A percentile compares a stretch with the other conserved stretches of the same genome.
phyloP scores from a whole-genome alignment of 2,797 vertebrate genomes.

The Sebastes matsubarae region DNA sequence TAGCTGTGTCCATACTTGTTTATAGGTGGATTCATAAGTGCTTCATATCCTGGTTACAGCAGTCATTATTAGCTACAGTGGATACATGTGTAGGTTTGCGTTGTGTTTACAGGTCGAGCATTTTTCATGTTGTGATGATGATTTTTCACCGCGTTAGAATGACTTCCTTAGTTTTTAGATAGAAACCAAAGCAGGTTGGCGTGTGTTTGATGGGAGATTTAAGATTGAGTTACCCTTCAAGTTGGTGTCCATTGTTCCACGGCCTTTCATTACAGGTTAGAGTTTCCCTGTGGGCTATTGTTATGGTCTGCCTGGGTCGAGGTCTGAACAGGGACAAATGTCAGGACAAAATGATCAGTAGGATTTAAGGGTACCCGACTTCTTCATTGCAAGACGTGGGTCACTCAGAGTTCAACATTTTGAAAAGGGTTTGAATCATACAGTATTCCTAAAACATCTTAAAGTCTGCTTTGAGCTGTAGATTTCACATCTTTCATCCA shows the following conservation, averaged over 20 bases:
- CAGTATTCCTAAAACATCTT: neutral
- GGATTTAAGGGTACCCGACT: slow-evolving; percentile 63
- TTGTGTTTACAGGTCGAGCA: neutral
- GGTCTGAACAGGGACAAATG: slow-evolving; percentile 84
- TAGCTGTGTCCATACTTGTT: slow-evolving; percentile 21
- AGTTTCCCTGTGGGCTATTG: slow-evolving; percentile 89
- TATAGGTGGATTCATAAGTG: slow-evolving; percentile 5
- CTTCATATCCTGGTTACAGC: slow-evolving; percentile 4
- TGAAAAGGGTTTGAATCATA: slow-evolving; percentile 10
- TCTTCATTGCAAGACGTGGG: slow-evolving; percentile 48
- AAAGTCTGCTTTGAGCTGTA: neutral
- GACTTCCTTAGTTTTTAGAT: slow-evolving; percentile 46
- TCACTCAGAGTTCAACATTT: slow-evolving; percentile 68
- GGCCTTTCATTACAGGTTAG: slow-evolving; percentile 93
- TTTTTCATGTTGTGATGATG: slow-evolving; percentile 34
- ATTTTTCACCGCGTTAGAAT: slow-evolving; percentile 22
- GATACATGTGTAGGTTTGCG: neutral
- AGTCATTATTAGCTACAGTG: neutral
- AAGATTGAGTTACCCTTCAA: slow-evolving; percentile 92
- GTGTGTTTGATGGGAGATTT: slow-evolving; percentile 91
- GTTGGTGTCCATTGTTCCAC: slow-evolving; percentile 89
- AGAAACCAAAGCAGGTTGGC: slow-evolving; percentile 77
- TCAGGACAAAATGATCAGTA: slow-evolving; percentile 78
- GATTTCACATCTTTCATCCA: neutral
- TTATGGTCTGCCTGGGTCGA: slow-evolving; percentile 81